These are phyloP conservation scores for Dicycla oo DNA, from an alignment of 2,888 invertebrate species.

Conservation along the genomic window DNA sequence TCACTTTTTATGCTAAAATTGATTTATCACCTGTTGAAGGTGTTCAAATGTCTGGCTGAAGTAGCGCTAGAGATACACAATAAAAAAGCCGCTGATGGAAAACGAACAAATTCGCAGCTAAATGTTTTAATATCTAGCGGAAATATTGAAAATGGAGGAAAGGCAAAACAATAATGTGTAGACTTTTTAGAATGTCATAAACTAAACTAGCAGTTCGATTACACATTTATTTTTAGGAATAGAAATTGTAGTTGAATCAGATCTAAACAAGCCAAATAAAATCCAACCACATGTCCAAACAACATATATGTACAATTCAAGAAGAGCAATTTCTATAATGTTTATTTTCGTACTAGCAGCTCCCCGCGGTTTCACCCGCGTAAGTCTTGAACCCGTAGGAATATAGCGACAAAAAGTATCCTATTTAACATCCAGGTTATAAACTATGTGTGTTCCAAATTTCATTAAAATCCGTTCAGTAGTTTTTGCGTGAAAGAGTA, in stretches of 20 bases:
- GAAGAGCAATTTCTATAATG: constrained; percentile 28
- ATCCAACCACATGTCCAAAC: constrained; percentile 8
- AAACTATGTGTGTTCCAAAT: too few relatives aligned
- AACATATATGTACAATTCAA: constrained; percentile 16
- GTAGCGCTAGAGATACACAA: background rate
- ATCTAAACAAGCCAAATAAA: constrained; percentile 15
- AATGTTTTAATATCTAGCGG: constrained; percentile 15
- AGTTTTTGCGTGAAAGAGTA: too few relatives aligned
- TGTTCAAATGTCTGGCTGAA: background rate
- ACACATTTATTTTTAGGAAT: background rate
- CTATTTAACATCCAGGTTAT: too few relatives aligned
- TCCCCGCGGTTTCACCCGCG: too few relatives aligned
- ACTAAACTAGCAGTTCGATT: background rate
- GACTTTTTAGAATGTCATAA: background rate
- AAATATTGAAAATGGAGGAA: constrained; percentile 9
- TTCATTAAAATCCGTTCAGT: too few relatives aligned
- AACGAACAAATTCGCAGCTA: background rate
- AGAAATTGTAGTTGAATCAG: background rate
- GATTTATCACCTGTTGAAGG: constrained; percentile 24
- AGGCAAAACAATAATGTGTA: background rate
- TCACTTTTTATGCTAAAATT: constrained; percentile 44
- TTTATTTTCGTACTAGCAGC: constrained; percentile 27
- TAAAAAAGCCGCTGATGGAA: background rate
- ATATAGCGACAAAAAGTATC: too few relatives aligned
- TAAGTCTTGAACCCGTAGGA: too few relatives aligned